These are phyloP conservation scores for Leptinotarsa texana DNA, from an alignment of 1,140 invertebrate genomes.

Conservation along the genomic window DNA sequence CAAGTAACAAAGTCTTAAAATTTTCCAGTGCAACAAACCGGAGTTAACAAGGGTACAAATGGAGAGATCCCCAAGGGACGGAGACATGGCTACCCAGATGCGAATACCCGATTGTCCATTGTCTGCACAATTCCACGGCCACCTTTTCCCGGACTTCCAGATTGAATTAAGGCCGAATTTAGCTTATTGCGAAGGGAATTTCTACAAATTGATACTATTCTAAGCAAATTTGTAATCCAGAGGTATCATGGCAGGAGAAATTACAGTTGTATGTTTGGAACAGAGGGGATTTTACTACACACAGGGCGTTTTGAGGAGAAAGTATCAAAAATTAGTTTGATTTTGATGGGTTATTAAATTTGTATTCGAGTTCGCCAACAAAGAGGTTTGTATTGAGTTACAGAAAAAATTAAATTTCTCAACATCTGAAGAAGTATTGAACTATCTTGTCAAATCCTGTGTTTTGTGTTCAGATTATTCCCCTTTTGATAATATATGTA, in stretches of 20 bases:
- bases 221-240: constrained; percentile 27
- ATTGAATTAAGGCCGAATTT: constrained; percentile 41
- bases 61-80: constrained; percentile 32
- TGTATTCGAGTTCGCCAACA: too few relatives aligned
- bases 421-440: too few relatives aligned
- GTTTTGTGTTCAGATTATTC: too few relatives aligned
- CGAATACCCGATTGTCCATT: constrained; percentile 44
- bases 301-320: too few relatives aligned
- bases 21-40: constrained; percentile 45
- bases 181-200: constrained; percentile 39
- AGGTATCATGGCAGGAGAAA: constrained; percentile 17
- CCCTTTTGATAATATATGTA: too few relatives aligned
- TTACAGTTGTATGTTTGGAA: constrained; percentile 11
- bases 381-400: too few relatives aligned
- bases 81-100: constrained; percentile 38
- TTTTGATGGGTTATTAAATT: too few relatives aligned
- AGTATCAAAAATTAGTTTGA: too few relatives aligned
- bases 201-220: constrained; percentile 31
- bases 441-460: too few relatives aligned
- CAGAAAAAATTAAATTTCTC: too few relatives aligned
- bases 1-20: constrained; percentile 35
- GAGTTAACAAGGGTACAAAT: constrained; percentile 45
- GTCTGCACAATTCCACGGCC: constrained; percentile 39
- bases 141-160: constrained; percentile 31
- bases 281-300: neutral